Evolutionary conservation across 2,113 vertebrate species (phyloP).

Genomic region (Recurvirostra avosetta): DNA sequence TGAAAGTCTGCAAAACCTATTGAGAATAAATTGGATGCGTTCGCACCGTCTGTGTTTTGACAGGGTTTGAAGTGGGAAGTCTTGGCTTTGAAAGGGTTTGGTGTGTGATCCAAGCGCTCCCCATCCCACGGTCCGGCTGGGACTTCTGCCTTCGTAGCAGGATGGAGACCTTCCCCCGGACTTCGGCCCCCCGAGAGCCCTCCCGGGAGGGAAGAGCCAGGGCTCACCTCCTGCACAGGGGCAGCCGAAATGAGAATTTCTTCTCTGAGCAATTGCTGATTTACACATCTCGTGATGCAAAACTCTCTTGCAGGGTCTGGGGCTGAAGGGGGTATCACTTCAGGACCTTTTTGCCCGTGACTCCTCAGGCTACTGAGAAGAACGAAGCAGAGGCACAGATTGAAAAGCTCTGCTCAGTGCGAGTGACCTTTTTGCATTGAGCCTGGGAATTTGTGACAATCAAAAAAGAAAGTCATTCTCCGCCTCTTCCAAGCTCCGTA

Average conservation of each 20-base stretch:
- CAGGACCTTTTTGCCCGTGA: neutral
- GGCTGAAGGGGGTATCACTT: neutral
- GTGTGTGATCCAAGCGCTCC: neutral
- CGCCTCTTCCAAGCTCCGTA: neutral
- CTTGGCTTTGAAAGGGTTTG: conserved; percentile 23
- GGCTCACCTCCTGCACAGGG: neutral
- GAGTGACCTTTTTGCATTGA: neutral
- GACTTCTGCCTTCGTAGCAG: neutral
- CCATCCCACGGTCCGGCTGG: neutral
- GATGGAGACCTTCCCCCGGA: neutral
- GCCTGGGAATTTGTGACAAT: neutral
- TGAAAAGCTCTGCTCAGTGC: neutral
- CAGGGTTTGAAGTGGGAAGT: conserved; percentile 40
- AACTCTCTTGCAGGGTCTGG: neutral
- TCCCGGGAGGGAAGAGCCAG: neutral
- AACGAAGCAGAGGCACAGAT: neutral
- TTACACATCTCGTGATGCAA: neutral
- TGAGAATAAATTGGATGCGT: conserved; percentile 56
- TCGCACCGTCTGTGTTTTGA: neutral
- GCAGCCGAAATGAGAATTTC: neutral
- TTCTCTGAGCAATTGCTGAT: rapidly evolving
- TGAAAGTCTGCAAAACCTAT: conserved; percentile 56
- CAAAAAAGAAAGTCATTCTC: neutral
- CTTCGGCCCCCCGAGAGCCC: neutral
- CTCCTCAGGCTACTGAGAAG: neutral